Percentiles rank a stretch among this genome's conserved stretches.
These are phyloP conservation scores for Mormyrus hasselquistii DNA, from an alignment of 2,797 vertebrate species.

Conservation along the genomic window DNA sequence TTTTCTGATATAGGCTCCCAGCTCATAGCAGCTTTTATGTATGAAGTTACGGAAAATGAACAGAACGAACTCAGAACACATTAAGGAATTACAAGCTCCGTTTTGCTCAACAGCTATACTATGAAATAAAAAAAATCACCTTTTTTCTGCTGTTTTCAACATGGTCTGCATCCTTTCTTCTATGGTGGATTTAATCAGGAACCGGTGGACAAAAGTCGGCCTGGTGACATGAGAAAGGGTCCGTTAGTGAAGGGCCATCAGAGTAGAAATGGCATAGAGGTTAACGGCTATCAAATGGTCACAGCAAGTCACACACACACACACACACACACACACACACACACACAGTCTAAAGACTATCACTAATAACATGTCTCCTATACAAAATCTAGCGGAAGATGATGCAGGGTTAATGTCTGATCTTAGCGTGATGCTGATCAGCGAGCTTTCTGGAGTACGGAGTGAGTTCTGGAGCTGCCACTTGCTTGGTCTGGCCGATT, in stretches of 20 bases:
- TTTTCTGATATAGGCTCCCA: neutral
- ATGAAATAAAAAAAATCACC: slow-evolving; percentile 50
- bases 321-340: no score
- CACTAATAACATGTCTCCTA: neutral
- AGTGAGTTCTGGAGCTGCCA: neutral
- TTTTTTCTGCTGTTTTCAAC: slow-evolving; percentile 90
- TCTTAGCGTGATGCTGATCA: neutral
- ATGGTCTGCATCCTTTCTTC: slow-evolving; percentile 97
- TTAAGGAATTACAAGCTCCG: neutral
- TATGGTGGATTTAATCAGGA: slow-evolving; percentile 96
- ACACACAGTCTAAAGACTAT: neutral
- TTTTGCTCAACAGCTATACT: neutral
- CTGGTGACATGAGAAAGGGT: slow-evolving; percentile 49
- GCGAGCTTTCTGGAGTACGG: neutral
- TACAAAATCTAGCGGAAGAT: neutral
- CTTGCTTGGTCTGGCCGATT: slow-evolving; percentile 95
- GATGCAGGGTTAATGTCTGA: neutral
- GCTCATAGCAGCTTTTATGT: neutral
- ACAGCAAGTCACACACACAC: neutral
- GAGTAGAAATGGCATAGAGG: neutral
- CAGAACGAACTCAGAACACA: neutral
- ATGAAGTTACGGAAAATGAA: neutral
- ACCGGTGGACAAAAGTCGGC: slow-evolving; percentile 91
- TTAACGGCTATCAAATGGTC: neutral
- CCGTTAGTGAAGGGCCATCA: neutral